Evolutionary conservation across 2,888 invertebrate species (phyloP).

Genomic region (Leptarthrus brevirostris): DNA sequence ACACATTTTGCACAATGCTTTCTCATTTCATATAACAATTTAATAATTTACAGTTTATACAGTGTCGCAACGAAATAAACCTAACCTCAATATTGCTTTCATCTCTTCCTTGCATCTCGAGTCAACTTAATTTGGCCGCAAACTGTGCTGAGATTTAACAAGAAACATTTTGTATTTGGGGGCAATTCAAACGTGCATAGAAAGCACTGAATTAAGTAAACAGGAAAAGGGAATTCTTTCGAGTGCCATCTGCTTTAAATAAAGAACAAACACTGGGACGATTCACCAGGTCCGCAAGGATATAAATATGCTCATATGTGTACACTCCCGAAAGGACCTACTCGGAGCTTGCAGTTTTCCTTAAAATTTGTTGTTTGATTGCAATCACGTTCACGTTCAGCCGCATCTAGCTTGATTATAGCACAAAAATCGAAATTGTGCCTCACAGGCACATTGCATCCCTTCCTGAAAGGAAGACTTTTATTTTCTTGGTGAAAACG

Average conservation of each 20-base stretch:
- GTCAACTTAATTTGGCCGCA: too few species aligned
- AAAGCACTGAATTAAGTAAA: neutral
- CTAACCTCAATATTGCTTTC: too few species aligned
- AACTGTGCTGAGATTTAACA: neutral
- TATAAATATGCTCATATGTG: constrained; percentile 24
- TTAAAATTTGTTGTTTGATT: constrained; percentile 48
- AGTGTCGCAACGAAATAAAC: too few species aligned
- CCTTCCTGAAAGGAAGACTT: constrained; percentile 32
- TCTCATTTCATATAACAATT: too few species aligned
- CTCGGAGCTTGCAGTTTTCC: constrained; percentile 28
- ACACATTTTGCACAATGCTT: neutral
- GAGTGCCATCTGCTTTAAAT: neutral
- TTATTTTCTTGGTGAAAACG: constrained; percentile 20
- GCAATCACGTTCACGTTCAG: constrained; percentile 48
- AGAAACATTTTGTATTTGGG: neutral
- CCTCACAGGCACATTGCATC: constrained; percentile 43
- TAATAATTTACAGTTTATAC: too few species aligned
- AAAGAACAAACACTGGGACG: neutral
- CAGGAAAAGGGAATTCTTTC: neutral
- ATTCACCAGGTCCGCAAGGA: constrained; percentile 8
- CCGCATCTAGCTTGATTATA: constrained; percentile 44
- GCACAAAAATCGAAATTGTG: constrained; percentile 44
- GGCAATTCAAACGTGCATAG: neutral
- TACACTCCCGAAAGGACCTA: neutral
- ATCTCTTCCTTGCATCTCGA: too few species aligned